Base-by-base conservation (phyloP, 2,888 invertebrate genomes). In the Athalia rosae region DNA sequence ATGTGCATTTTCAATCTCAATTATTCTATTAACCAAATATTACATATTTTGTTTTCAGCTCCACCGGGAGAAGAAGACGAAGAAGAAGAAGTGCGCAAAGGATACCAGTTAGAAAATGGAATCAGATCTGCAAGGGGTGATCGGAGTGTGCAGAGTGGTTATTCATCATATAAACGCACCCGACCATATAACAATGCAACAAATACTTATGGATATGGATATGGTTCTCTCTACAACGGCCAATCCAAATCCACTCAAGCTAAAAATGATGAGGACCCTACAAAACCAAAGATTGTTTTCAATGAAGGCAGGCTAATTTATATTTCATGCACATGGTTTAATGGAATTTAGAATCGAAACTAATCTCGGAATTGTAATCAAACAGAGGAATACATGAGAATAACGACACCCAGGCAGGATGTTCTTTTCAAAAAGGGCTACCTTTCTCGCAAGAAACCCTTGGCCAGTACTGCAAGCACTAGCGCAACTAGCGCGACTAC, bases 381-480 rank as follows among this genome's bases (percentile, higher is more conserved):
- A 9, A 8, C 90, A 93, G 93, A 93, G 87, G 94, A 94, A 90
- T 94, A 94, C 88, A 94, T 94, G 84, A 92, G 93, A 86, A 94
- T 94, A 85, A 93, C 93, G 77, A 94, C 94, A 59, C 94, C 94
- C 47, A 90, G 94, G 81, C 94, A 94, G 89, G 94, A 94, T 87
- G 92, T 94, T 81, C 90, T 94, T 83, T 94, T 94, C 89, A 94
- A 94, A 89, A 94, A 94, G 88, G 93, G 94, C 80, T 94, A 94
- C 89, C 89, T 94, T 81, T 92, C 92, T 83, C 92, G 92, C 83
- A 92, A 92, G 83, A 92, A 91, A 81, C 90, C 87, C 3, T 88
- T 86, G 86, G 81, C 85, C 41, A 84, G 87, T 15, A 88, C 85
- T 53, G 85, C 87, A 5, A 89, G 89, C 79, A 89, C 86, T 66